Conservation (phyloP, 2,797 vertebrate genomes). For the Tarsius wallacei region DNA sequence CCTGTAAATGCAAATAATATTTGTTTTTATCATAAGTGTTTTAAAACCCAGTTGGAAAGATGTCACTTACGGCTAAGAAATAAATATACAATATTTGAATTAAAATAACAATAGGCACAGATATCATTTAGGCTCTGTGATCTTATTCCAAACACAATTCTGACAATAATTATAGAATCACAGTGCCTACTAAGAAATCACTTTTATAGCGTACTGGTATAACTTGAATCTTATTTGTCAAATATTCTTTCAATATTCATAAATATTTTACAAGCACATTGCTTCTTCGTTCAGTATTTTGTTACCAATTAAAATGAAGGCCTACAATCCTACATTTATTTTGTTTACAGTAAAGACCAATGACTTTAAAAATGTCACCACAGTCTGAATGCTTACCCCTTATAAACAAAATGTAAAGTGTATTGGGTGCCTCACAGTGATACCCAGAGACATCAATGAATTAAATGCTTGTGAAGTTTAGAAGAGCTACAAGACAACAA, state of each 20-base stretch:
- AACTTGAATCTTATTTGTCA: slow-evolving; percentile 30
- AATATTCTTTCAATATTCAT: slow-evolving; percentile 7
- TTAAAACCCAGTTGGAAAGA: background rate
- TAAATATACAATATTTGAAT: background rate
- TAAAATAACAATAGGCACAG: background rate
- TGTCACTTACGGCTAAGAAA: background rate
- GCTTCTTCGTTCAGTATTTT: background rate
- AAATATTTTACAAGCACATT: slow-evolving; percentile 38
- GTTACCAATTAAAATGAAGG: slow-evolving; percentile 4
- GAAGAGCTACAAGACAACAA: slow-evolving; percentile 49
- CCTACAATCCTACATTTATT: background rate
- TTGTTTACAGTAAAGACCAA: background rate
- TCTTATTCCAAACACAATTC: background rate
- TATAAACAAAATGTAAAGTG: background rate
- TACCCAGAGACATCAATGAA: background rate
- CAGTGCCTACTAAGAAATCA: background rate
- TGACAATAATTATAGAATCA: background rate
- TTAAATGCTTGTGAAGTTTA: background rate
- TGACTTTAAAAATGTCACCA: background rate
- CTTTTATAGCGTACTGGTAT: background rate
- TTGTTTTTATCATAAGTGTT: background rate
- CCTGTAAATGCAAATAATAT: background rate
- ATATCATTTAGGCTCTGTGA: background rate
- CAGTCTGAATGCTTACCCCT: background rate
- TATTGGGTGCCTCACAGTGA: background rate